These are phyloP conservation scores for Bos indicus DNA, from an alignment of 2,113 vertebrate species.

Conservation along the genomic window DNA sequence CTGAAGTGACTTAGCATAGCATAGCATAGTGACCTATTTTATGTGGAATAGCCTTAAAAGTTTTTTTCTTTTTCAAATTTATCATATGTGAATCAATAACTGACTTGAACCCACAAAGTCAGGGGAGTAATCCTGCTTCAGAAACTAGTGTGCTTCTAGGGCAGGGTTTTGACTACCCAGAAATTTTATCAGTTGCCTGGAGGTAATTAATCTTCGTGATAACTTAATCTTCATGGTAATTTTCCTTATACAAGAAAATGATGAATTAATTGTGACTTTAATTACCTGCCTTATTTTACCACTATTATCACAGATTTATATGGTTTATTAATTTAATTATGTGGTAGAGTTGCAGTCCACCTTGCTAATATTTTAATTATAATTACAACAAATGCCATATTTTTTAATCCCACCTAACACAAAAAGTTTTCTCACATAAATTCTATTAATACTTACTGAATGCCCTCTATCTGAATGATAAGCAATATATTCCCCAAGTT, in stretches of 20 bases:
- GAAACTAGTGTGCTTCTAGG: not conserved
- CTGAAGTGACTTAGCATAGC: no score
- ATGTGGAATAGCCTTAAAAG: not conserved
- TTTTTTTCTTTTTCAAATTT: not conserved
- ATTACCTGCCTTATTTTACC: not conserved
- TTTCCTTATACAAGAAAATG: not conserved
- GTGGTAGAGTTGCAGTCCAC: not conserved
- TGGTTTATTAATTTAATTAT: not conserved
- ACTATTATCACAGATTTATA: not conserved
- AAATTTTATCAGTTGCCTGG: not conserved
- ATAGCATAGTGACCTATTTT: not conserved
- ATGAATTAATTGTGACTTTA: not conserved
- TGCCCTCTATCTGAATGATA: not conserved
- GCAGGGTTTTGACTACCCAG: not conserved
- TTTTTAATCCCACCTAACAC: not conserved
- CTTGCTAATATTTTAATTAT: constrained; percentile 1
- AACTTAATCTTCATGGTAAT: not conserved
- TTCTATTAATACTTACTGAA: not conserved
- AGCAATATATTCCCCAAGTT: not conserved
- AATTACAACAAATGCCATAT: not conserved
- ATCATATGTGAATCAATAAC: not conserved
- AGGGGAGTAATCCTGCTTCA: not conserved
- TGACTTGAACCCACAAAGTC: not conserved
- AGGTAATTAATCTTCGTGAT: not conserved
- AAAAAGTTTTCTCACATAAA: not conserved